A percentile compares a stretch with the other conserved stretches of the same genome.
These are phyloP conservation scores for Paramormyrops kingsleyae DNA, from an alignment of 2,113 vertebrate species.

Conservation along the genomic window DNA sequence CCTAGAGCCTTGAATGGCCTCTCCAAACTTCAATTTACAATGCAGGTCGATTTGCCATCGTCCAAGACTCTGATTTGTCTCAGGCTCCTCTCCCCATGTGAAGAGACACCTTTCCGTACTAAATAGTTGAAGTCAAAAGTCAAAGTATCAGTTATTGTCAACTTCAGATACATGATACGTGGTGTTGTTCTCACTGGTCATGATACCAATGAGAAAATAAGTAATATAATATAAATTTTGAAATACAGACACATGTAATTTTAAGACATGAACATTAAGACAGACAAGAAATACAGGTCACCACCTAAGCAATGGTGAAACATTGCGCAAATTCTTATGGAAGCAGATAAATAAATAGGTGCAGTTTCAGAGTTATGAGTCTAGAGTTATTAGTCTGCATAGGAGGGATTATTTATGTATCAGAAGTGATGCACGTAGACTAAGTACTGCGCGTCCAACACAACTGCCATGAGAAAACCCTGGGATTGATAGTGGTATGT, in stretches of 20 bases:
- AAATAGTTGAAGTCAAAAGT: slow-evolving; percentile 19
- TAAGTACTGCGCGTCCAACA: neutral
- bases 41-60: slow-evolving; percentile 23
- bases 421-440: neutral
- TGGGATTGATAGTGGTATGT: neutral
- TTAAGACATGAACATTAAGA: neutral
- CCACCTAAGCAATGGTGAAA: neutral
- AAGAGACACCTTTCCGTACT: slow-evolving; percentile 24
- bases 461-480: neutral
- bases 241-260: slow-evolving; percentile 40
- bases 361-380: neutral
- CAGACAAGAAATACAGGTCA: neutral
- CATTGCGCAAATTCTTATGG: neutral
- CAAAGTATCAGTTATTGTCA: neutral
- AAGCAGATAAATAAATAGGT: neutral
- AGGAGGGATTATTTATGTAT: neutral
- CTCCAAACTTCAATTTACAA: slow-evolving; percentile 25
- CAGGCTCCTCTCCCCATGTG: slow-evolving; percentile 28
- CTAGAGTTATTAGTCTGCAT: neutral
- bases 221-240: neutral
- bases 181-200: neutral
- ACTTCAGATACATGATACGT: neutral
- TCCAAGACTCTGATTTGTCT: slow-evolving; percentile 25
- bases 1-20: slow-evolving; percentile 20
- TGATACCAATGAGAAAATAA: neutral